Evolutionary conservation across 1,140 invertebrate species (phyloP), one percentile per base, ranked within the genome.

Genomic region (Ips typographus): DNA sequence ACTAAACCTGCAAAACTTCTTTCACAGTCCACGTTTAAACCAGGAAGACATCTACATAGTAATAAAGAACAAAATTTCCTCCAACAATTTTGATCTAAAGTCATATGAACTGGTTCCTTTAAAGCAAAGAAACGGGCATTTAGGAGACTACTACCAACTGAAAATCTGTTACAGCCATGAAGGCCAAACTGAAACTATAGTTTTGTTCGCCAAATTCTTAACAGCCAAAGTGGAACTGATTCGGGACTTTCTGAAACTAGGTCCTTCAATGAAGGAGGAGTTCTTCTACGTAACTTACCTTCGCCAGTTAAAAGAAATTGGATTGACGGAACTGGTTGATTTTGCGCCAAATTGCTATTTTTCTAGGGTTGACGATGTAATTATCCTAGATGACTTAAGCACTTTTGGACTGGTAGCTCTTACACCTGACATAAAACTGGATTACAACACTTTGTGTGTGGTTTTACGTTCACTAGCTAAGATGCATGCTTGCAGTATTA

Each of bases 61-160:
- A 8, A 38, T 44, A 2, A 39, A 40, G 4, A 71, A 65, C 40
- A 66, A 60, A 49, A 47, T 71, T 5, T 4, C 1, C 42, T 55
- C 56, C 4, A 43, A 39, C 4, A 41, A 65, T 3, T 71, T 57
- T 49, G 47, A 71, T 6, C 51, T 71, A 8, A 1, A 60, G 2
- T 22, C 37, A n/a, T 71, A 65, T 58, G 8, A 8, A 4, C 39
- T 71, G 8, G 37, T 22, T 37, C 6, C 44, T 1, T 42, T 71
- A 61, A 66, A 39, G 40, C 44, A 66, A 56, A 60, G n/a, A 42
- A 71, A 71, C 40, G 69, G 69, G 37, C 69, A 71, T 62, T 59
- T 71, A 39, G 69, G 69, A 38, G 52, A 71, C 8, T 71, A 71
- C 37, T 71, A 39, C 40, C 44, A 64, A 8, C 44, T 71, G 1